Base-by-base conservation (phyloP, 2,797 vertebrate genomes). In the Oreonectes daqikongensis region DNA sequence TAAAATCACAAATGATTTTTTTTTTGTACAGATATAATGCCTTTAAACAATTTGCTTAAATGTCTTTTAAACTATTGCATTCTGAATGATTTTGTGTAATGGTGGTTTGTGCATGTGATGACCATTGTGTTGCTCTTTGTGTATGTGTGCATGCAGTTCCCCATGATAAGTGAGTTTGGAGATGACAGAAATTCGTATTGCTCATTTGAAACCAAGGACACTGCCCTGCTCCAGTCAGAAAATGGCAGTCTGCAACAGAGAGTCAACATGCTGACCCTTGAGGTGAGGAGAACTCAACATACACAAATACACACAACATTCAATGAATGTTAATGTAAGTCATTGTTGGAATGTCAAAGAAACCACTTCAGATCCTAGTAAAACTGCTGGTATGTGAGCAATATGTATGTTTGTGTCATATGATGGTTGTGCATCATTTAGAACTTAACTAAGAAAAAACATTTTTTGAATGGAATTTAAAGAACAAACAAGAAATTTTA, bases 181-280 rank as follows among this genome's bases (percentile, higher is more conserved):
- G 96, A 98, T 81, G 95, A 98, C 82, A 93, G 91, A 0, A 94
- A 95, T 88, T 98, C 96, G 76, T 96, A 96, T 82, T 92, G 96
- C 83, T 92, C 95, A 77, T 99, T 97, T 10, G 96, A 97, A 89
- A 92, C 94, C 89, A 96, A 97, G 83, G 97, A 98, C 85, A 93
- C 94, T 8, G 95, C 94, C 32, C 89, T 98, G 89, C 93, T 98
- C 86, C 95, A 97, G 86, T 96, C 95, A 0, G 97, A 98, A 87
- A 96, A 97, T n/a, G 93, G 93, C 26, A 95, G 91, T 84, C 93
- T 98, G 86, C 95, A 97, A 90, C 95, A 96, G 85, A 94, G 91
- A 86, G 92, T 98, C 90, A 96, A 95, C 86, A 94, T 95, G 82
- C 95, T 98, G 86, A 95, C 95, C 85, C 96, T 95, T 2, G 96